A percentile compares a stretch with the other conserved stretches of the same genome.
phyloP scores from a whole-genome alignment of 2,113 vertebrate species.

The Cromileptes altivelis region DNA sequence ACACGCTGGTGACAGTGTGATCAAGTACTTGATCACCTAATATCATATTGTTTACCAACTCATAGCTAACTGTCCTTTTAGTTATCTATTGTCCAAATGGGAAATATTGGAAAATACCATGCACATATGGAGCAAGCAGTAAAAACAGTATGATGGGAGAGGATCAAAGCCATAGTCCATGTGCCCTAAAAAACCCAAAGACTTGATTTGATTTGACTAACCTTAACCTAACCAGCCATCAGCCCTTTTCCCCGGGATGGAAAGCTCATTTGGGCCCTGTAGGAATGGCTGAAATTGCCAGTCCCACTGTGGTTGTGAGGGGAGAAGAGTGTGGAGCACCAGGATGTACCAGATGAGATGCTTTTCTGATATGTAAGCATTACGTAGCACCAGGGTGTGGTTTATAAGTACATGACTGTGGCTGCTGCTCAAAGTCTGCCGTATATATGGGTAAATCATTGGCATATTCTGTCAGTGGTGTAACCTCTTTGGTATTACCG shows the following conservation, averaged over 20 bases:
- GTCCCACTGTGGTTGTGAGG: constrained; percentile 41
- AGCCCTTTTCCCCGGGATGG: constrained; percentile 59
- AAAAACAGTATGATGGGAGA: neutral
- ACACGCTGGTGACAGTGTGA: neutral
- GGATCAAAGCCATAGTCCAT: neutral
- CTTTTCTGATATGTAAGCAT: constrained; percentile 53
- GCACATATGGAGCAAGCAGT: neutral
- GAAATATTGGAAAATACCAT: neutral
- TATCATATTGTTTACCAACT: neutral
- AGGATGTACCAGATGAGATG: constrained; percentile 39
- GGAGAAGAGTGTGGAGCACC: constrained; percentile 13
- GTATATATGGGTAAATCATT: constrained; percentile 51
- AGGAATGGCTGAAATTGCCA: constrained; percentile 65
- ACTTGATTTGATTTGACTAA: constrained; percentile 7
- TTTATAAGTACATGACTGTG: constrained; percentile 48
- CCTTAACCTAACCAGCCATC: constrained; percentile 47
- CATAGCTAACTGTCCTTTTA: neutral
- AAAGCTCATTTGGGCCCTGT: constrained; percentile 68
- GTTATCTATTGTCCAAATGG: neutral
- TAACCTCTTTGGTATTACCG: constrained; percentile 18
- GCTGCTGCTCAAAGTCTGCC: constrained; percentile 40
- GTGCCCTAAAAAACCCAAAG: neutral
- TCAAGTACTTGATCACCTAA: neutral
- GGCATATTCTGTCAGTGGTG: constrained; percentile 41
- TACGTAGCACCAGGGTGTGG: constrained; percentile 54